A percentile compares a stretch with the other conserved stretches of the same genome.
Conservation (phyloP, 2,888 invertebrate species). For the Nephrotoma appendiculata region DNA sequence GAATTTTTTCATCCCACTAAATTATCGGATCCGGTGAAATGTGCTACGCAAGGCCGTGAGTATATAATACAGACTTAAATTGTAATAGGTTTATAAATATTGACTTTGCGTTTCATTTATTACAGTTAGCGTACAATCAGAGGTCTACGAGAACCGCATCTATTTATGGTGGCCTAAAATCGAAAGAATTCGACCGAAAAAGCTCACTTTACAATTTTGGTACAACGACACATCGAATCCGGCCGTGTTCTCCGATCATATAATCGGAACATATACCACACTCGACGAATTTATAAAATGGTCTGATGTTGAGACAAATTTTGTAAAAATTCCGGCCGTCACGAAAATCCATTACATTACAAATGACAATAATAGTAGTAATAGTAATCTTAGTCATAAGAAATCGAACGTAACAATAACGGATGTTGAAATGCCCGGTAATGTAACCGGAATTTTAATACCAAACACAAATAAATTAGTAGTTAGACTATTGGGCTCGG, state of each 20-base stretch:
- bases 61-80: constrained; percentile 5
- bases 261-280: constrained; percentile 12
- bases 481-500: constrained; percentile 27
- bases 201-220: constrained; percentile 15
- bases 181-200: constrained; percentile 8
- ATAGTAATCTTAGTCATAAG: not conserved
- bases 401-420: constrained; percentile 1
- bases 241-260: constrained; percentile 12
- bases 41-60: constrained; percentile 32
- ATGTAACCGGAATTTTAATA: constrained; percentile 28
- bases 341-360: constrained; percentile 2
- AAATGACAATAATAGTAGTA: not conserved
- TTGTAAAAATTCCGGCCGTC: constrained; percentile 13
- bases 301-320: constrained; percentile 10
- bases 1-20: constrained; percentile 17
- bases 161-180: constrained; percentile 15
- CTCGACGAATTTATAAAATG: constrained; percentile 11
- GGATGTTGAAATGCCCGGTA: constrained; percentile 26
- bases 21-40: constrained; percentile 26
- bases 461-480: constrained; percentile 24
- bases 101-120: not conserved
- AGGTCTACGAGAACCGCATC: constrained; percentile 12
- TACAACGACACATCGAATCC: constrained; percentile 12
- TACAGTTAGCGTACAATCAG: constrained; percentile 11
- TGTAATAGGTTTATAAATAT: not conserved